phyloP scores from a whole-genome alignment of 2,888 invertebrate genomes.

The Drosophila recens region DNA sequence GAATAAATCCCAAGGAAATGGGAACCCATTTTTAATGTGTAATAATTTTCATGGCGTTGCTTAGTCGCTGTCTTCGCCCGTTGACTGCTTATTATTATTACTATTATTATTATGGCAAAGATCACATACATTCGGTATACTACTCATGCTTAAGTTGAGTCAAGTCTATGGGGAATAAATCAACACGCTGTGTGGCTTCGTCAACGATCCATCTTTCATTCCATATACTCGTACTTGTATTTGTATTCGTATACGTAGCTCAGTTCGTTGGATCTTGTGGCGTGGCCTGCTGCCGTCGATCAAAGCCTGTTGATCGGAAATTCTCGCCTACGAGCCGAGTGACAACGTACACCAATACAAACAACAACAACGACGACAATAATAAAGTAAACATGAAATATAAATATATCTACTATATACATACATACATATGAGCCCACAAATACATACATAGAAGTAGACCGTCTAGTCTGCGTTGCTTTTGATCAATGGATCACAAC shows the following conservation, averaged over 20 bases:
- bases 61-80: conserved; percentile 37
- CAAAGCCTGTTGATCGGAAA: conserved; percentile 78
- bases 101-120: conserved; percentile 46
- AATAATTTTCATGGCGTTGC: conserved; percentile 51
- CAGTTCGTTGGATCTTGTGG: conserved; percentile 32
- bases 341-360: conserved; percentile 65
- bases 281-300: conserved; percentile 76
- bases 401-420: conserved; percentile 3
- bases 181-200: conserved; percentile 83
- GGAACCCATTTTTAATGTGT: conserved; percentile 46
- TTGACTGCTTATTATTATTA: conserved; percentile 50
- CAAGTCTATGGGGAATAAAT: conserved; percentile 82
- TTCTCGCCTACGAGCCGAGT: conserved; percentile 81
- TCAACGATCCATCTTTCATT: conserved; percentile 72
- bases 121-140: conserved; percentile 38
- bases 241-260: conserved; percentile 6
- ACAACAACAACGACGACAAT: conserved; percentile 34
- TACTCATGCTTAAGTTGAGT: conserved; percentile 21
- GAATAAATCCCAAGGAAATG: background rate
- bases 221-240: conserved; percentile 16
- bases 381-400: conserved; percentile 50
- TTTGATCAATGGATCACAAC: conserved; percentile 62
- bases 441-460: conserved; percentile 22
- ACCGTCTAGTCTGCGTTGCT: conserved; percentile 40
- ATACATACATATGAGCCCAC: background rate